A percentile compares a stretch with the other conserved stretches of the same genome.
These are phyloP conservation scores for Dioctria rufipes DNA, from an alignment of 2,888 invertebrate species.

Conservation along the genomic window DNA sequence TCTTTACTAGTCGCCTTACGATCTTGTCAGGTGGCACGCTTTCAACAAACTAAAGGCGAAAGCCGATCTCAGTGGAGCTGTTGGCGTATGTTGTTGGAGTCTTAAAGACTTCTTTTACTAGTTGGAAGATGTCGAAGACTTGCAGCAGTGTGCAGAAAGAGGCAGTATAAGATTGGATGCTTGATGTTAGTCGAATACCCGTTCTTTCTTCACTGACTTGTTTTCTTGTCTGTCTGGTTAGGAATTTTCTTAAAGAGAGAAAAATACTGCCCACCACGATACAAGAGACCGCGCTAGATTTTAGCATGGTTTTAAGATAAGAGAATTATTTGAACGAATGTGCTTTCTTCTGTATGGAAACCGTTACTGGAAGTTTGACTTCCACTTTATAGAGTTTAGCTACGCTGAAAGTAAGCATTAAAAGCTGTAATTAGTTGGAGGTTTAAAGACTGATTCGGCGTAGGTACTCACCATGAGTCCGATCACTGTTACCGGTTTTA, in stretches of 20 bases:
- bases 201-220: not conserved
- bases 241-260: slow-evolving; percentile 16
- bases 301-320: not conserved
- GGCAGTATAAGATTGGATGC: slow-evolving; percentile 8
- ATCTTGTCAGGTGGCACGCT: slow-evolving; percentile 59
- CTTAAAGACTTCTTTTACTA: slow-evolving; percentile 41
- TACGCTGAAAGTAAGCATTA: not conserved
- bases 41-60: slow-evolving; percentile 57
- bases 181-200: slow-evolving; percentile 4
- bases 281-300: no score
- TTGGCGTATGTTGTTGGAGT: slow-evolving; percentile 33
- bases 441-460: slow-evolving; percentile 14
- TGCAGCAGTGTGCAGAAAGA: slow-evolving; percentile 17
- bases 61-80: slow-evolving; percentile 32
- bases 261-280: not conserved
- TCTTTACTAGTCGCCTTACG: slow-evolving; percentile 7
- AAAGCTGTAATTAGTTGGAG: not conserved
- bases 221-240: not conserved
- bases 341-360: not conserved
- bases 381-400: not conserved
- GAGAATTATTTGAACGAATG: not conserved
- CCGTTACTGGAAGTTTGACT: slow-evolving; percentile 26
- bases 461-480: not conserved
- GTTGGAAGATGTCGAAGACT: slow-evolving; percentile 39
- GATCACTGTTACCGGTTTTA: slow-evolving; percentile 7